Percentiles rank a stretch among this genome's conserved stretches.
phyloP scores from a whole-genome alignment of 2,797 vertebrate species.

The Eupleurogrammus muticus region DNA sequence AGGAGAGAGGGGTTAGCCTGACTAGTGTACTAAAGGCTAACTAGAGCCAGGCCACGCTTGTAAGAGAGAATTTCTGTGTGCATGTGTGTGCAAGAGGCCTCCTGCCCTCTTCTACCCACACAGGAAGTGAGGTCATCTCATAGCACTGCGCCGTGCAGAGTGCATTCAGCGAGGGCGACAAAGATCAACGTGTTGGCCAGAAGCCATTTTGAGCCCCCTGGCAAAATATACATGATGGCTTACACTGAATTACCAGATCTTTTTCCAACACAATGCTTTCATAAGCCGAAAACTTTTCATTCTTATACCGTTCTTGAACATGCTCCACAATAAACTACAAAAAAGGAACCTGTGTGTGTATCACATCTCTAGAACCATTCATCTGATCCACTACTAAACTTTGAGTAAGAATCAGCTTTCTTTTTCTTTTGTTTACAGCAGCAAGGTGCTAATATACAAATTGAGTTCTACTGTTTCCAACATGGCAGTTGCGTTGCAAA shows the following conservation, averaged over 20 bases:
- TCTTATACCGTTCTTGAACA: slow-evolving; percentile 49
- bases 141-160: slow-evolving; percentile 67
- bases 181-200: slow-evolving; percentile 73
- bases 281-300: slow-evolving; percentile 37
- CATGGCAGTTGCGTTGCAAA: too few relatives aligned
- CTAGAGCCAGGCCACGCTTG: slow-evolving; percentile 67
- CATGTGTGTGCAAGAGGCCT: slow-evolving; percentile 59
- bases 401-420: too few relatives aligned
- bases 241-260: slow-evolving; percentile 34
- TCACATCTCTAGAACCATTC: too few relatives aligned
- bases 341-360: too few relatives aligned
- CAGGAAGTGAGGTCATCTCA: slow-evolving; percentile 83
- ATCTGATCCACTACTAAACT: too few relatives aligned
- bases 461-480: too few relatives aligned
- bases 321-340: slow-evolving; percentile 15
- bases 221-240: slow-evolving; percentile 58
- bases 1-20: slow-evolving; percentile 58
- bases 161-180: slow-evolving; percentile 69
- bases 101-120: slow-evolving; percentile 80
- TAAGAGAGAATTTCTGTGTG: slow-evolving; percentile 51
- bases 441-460: too few relatives aligned
- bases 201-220: slow-evolving; percentile 66
- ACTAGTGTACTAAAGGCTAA: slow-evolving; percentile 69
- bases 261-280: slow-evolving; percentile 24
- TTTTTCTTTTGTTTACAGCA: too few relatives aligned